These are phyloP conservation scores for Drosophila austrosaltans DNA, from an alignment of 2,888 invertebrate genomes.

Conservation along the genomic window DNA sequence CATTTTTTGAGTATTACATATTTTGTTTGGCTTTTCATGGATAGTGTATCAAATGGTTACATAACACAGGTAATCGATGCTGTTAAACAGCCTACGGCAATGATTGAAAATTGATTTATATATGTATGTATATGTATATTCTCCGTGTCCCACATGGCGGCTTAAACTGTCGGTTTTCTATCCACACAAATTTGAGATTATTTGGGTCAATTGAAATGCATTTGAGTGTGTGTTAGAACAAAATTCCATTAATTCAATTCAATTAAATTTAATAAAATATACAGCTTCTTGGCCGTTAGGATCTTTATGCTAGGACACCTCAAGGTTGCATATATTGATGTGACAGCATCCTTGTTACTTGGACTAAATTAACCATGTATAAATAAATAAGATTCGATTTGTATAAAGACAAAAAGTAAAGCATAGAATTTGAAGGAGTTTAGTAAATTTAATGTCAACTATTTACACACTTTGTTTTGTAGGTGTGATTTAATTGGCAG, in stretches of 20 bases:
- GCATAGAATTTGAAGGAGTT: slow-evolving; percentile 2
- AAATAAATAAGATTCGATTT: slow-evolving; percentile 18
- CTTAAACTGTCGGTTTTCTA: slow-evolving; percentile 37
- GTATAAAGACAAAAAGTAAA: slow-evolving; percentile 13
- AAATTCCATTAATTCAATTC: slow-evolving; percentile 45
- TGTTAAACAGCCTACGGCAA: slow-evolving; percentile 47
- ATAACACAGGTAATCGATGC: slow-evolving; percentile 14
- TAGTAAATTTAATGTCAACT: background rate
- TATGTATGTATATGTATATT: slow-evolving; percentile 21
- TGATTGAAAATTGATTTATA: slow-evolving; percentile 59
- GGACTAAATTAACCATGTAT: background rate
- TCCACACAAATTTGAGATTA: slow-evolving; percentile 33
- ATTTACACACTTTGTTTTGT: background rate
- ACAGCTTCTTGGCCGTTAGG: slow-evolving; percentile 31
- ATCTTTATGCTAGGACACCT: slow-evolving; percentile 26
- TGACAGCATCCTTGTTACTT: background rate
- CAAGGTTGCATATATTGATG: background rate
- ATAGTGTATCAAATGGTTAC: background rate
- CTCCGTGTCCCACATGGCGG: background rate
- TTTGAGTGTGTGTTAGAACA: slow-evolving; percentile 49
- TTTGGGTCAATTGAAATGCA: slow-evolving; percentile 74
- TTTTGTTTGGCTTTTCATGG: no score
- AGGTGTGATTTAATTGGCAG: background rate
- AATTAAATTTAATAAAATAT: slow-evolving; percentile 58
- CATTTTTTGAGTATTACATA: no score